Base-by-base conservation (phyloP, 1,140 invertebrate species). In the Cotesia vestalis region DNA sequence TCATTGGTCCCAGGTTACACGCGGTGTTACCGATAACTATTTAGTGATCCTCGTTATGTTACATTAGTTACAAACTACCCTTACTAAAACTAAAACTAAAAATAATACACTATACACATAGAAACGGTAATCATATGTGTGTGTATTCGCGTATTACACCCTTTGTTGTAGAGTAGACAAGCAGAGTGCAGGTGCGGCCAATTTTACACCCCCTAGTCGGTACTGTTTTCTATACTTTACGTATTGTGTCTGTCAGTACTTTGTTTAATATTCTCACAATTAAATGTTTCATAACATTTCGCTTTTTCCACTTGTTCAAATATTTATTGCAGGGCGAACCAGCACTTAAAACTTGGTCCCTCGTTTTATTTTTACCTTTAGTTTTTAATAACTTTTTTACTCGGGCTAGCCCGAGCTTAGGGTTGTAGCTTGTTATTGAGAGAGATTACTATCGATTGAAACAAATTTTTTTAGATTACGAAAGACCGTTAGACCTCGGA, bases 231-330 rank as follows among this genome's bases (percentile, higher is more conserved):
- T 20, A 20, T 55, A 14, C 20, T 59, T 59, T 20, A 59, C 20
- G 17, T 27, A 9, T 59, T 27, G 14, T 59, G 9, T 59, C 20
- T 59, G 17, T 20, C 20, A 17, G 14, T 59, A 59, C 17, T 59
- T 5, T 59, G 5, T 59, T 59, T 59, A 27, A 59, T 59, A 59
- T 59, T 59, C 57, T 59, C 57, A 59, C 57, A 59, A 59, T 27
- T 20, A 14, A 14, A 14, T 55, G 53, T 17, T 55, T 4, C n/a
- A 14, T 55, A 14, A 55, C 40, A 46, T 46, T 55, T 55, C 4
- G 4, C 53, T 55, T 55, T 55, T 55, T 55, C 17, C n/a, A 55
- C 53, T 46, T 46, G 40, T 46, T 46, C 40, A 46, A 46, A 46
- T 46, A 46, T 46, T 46, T 46, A 46, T 46, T 46, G 40, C 40